Evolutionary conservation across 2,113 vertebrate species (phyloP).

Genomic region (Paralichthys olivaceus): DNA sequence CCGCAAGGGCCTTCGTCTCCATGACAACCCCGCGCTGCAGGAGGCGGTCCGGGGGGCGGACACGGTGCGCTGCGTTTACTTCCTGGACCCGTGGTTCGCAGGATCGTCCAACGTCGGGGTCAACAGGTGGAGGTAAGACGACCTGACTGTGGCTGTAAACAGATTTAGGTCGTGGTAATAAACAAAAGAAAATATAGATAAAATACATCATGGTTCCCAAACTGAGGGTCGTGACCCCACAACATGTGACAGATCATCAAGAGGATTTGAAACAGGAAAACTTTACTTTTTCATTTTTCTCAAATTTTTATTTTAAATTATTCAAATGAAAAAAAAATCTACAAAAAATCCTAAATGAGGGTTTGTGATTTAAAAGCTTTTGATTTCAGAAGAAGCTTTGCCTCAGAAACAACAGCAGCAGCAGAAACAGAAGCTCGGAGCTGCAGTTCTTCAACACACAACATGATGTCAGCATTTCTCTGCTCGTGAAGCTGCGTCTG

Average conservation of each 20-base stretch:
- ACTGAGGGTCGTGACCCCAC: no score
- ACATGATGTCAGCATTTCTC: conserved; percentile 43
- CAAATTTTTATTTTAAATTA: no score
- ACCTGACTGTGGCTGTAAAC: not conserved
- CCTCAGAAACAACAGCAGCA: not conserved
- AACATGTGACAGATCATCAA: no score
- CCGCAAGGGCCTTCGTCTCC: conserved; percentile 85
- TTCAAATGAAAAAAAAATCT: no score
- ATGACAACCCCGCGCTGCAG: conserved; percentile 82
- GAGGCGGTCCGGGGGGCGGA: conserved; percentile 80
- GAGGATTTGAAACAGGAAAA: no score
- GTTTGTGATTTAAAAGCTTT: not conserved
- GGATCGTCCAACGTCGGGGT: conserved; percentile 85
- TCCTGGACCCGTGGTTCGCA: conserved; percentile 86
- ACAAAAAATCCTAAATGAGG: no score
- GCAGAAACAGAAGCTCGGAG: not conserved
- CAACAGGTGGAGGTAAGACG: conserved; percentile 83
- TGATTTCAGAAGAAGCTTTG: no score
- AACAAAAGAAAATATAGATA: no score
- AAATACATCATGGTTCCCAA: no score
- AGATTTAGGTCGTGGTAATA: no score
- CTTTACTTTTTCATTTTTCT: not conserved
- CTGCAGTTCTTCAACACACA: conserved; percentile 42
- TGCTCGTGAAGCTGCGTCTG: no score
- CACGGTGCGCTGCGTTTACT: conserved; percentile 84